phyloP scores from a whole-genome alignment of 2,797 vertebrate species.

The Toxotes lorentzi region DNA sequence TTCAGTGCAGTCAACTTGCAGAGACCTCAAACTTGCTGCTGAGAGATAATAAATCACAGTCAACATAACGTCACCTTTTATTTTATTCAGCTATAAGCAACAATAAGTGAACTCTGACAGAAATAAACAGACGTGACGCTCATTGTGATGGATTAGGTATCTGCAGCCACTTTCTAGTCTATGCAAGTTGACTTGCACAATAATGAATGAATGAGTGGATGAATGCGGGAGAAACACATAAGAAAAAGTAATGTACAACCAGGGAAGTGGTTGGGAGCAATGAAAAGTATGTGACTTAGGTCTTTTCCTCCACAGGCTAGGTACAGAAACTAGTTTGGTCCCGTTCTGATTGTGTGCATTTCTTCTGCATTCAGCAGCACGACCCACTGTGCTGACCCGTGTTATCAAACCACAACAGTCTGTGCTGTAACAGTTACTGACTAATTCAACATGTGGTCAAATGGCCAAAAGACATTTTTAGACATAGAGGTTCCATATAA shows the following conservation, averaged over 20 bases:
- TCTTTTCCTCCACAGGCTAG: background rate
- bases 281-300: constrained; percentile 3
- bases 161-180: background rate
- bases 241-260: constrained; percentile 7
- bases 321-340: background rate
- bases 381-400: background rate
- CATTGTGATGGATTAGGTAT: constrained; percentile 33
- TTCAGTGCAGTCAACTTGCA: constrained; percentile 16
- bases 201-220: constrained; percentile 3
- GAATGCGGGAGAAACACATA: background rate
- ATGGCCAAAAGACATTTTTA: too few relatives aligned
- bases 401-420: background rate
- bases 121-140: constrained; percentile 19
- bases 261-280: constrained; percentile 1
- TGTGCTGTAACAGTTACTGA: too few relatives aligned
- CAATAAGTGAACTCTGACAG: constrained; percentile 29
- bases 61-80: constrained; percentile 27
- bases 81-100: constrained; percentile 21
- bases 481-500: too few relatives aligned
- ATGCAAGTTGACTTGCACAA: constrained; percentile 7
- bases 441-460: too few relatives aligned
- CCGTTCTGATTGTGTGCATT: background rate
- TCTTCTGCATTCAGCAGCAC: background rate
- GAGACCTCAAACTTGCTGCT: constrained; percentile 9
- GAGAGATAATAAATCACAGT: constrained; percentile 39